Conservation (phyloP, 2,113 vertebrate genomes). For the Melanostigma gelatinosum region DNA sequence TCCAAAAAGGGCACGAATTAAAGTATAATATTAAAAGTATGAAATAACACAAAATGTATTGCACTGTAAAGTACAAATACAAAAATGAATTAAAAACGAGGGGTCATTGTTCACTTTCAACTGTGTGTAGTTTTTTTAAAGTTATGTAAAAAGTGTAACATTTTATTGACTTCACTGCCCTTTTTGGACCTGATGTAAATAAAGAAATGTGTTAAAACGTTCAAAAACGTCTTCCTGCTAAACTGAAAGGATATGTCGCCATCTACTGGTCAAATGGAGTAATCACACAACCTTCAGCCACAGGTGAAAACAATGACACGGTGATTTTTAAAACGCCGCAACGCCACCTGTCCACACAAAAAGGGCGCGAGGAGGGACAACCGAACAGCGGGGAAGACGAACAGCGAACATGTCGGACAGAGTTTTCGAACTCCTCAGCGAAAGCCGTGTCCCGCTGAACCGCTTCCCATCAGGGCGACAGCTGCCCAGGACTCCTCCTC, state of each 20-base stretch:
- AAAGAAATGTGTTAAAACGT: not conserved
- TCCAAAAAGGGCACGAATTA: not conserved
- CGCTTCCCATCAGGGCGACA: slow-evolving; percentile 46
- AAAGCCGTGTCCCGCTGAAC: not conserved
- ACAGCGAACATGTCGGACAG: not conserved
- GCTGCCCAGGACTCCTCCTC: slow-evolving; percentile 61
- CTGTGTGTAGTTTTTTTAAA: not conserved
- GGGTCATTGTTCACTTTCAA: not conserved
- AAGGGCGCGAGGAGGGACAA: not conserved
- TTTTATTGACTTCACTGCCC: not conserved
- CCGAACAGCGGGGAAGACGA: too few species aligned
- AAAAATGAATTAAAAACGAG: not conserved
- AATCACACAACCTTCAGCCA: not conserved
- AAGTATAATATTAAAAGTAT: not conserved
- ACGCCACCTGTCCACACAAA: not conserved
- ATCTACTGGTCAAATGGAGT: slow-evolving; percentile 25
- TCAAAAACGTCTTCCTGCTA: not conserved
- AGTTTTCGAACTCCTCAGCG: not conserved
- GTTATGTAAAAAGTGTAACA: not conserved
- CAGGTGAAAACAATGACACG: slow-evolving; percentile 35
- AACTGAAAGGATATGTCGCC: slow-evolving; percentile 33
- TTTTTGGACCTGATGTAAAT: not conserved
- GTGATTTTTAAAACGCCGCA: not conserved
- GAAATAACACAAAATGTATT: not conserved
- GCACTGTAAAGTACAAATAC: not conserved